A percentile compares a stretch with the other conserved stretches of the same genome.
Evolutionary conservation across 1,140 invertebrate genomes (phyloP).

Genomic region (Delia radicum): DNA sequence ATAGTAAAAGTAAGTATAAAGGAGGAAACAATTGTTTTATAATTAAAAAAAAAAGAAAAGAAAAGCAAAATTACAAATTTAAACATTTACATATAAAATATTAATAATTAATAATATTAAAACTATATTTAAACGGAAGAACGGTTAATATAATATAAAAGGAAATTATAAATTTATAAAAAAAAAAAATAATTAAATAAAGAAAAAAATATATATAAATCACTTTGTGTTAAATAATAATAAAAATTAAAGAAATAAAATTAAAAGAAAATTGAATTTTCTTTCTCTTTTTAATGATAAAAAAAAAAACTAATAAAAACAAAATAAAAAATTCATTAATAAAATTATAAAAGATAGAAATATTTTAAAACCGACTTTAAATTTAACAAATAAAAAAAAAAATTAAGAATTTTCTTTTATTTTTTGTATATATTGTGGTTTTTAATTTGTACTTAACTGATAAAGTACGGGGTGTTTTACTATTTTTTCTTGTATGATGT

Average conservation of each 20-base stretch:
- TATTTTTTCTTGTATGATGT: neutral
- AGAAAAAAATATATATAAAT: constrained; percentile 10
- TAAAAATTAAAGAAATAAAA: neutral
- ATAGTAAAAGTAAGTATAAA: neutral
- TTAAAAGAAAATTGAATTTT: constrained; percentile 21
- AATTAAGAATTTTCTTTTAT: neutral
- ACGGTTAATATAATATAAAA: neutral
- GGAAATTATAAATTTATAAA: neutral
- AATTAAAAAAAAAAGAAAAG: neutral
- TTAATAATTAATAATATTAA: constrained; percentile 6
- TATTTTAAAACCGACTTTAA: neutral
- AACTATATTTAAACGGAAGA: neutral
- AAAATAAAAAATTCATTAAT: neutral
- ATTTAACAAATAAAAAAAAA: neutral
- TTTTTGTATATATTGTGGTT: neutral
- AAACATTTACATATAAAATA: neutral
- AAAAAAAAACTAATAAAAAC: neutral
- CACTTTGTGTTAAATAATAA: constrained; percentile 8
- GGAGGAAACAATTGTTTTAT: neutral
- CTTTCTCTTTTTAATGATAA: neutral
- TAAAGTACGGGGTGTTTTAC: neutral
- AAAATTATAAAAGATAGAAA: neutral
- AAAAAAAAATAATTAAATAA: neutral
- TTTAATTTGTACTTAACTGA: neutral
- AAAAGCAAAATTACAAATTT: neutral